These are phyloP conservation scores for Colostygia pectinataria DNA, from an alignment of 2,888 invertebrate species.

Conservation along the genomic window DNA sequence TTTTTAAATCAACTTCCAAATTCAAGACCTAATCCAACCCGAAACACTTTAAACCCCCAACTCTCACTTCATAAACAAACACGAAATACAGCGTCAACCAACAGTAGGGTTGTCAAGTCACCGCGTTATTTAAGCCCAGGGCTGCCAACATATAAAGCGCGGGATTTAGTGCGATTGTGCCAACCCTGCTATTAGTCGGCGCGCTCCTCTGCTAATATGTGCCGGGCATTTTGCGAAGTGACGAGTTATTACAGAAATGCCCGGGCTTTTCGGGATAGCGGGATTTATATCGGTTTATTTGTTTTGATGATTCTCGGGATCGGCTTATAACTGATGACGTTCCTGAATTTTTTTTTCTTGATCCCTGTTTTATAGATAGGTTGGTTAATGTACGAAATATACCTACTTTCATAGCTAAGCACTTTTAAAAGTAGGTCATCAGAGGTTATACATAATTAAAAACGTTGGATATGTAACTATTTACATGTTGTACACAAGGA, in stretches of 20 bases:
- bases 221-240: conserved; percentile 22
- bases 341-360: conserved; percentile 7
- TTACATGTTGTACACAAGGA: too few relatives aligned
- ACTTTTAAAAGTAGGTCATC: too few relatives aligned
- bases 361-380: too few relatives aligned
- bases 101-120: conserved; percentile 34
- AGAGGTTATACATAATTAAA: too few relatives aligned
- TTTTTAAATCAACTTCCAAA: not conserved
- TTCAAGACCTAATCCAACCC: conserved; percentile 5
- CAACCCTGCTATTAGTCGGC: conserved; percentile 21
- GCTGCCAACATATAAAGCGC: conserved; percentile 30
- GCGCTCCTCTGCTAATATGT: conserved; percentile 23
- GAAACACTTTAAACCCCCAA: conserved; percentile 17
- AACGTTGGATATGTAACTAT: too few relatives aligned
- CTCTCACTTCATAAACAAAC: conserved; percentile 30
- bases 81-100: conserved; percentile 30
- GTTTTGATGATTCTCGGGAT: conserved; percentile 13
- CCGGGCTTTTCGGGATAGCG: conserved; percentile 11
- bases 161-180: conserved; percentile 30
- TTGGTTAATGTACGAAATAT: too few relatives aligned
- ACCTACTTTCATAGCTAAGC: too few relatives aligned
- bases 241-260: conserved; percentile 24
- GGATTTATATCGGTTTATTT: conserved; percentile 23
- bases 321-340: conserved; percentile 16
- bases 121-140: conserved; percentile 28